Evolutionary conservation across 2,888 invertebrate species (phyloP).

Genomic region (Seira musarum): DNA sequence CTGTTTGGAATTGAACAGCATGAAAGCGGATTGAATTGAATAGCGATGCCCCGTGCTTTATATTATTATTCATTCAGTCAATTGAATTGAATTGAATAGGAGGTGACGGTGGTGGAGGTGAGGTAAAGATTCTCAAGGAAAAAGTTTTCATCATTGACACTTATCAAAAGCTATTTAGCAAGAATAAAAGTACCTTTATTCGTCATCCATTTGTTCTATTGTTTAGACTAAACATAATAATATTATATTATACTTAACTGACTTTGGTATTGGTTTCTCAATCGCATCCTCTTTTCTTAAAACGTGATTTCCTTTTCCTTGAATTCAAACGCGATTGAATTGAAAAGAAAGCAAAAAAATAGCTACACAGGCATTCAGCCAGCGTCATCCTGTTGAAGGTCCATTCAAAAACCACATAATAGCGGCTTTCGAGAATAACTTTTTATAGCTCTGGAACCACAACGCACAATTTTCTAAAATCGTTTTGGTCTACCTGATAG

Average conservation of each 20-base stretch:
- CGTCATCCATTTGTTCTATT: constrained; percentile 17
- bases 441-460: constrained; percentile 48
- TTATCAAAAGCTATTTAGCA: constrained; percentile 20
- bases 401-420: constrained; percentile 51
- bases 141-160: background rate
- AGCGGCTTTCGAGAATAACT: constrained; percentile 27
- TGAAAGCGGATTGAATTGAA: background rate
- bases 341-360: constrained; percentile 31
- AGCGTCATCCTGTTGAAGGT: constrained; percentile 23
- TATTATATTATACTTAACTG: background rate
- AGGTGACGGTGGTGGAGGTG: background rate
- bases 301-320: constrained; percentile 50
- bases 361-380: constrained; percentile 6
- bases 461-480: constrained; percentile 6
- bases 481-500: background rate
- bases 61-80: constrained; percentile 1
- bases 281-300: constrained; percentile 27
- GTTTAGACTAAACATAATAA: constrained; percentile 11
- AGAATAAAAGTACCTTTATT: constrained; percentile 44
- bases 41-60: too few relatives aligned
- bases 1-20: background rate
- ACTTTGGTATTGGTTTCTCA: constrained; percentile 27
- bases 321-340: constrained; percentile 12
- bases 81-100: background rate
- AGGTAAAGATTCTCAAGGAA: constrained; percentile 2